Percentiles rank a stretch among this genome's conserved stretches.
Conservation (phyloP, 2,797 vertebrate species). For the Tadarida brasiliensis region DNA sequence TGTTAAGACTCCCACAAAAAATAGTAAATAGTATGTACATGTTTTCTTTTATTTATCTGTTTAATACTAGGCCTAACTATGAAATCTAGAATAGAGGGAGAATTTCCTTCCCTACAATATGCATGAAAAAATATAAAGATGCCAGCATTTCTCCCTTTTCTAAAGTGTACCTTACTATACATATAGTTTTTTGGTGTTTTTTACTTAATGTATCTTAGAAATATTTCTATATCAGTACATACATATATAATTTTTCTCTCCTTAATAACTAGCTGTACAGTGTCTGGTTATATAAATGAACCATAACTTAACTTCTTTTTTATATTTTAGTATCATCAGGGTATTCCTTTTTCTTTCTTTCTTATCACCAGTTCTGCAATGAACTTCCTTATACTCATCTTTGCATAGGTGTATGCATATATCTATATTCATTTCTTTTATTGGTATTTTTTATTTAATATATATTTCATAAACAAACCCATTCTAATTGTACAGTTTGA, state of each 20-base stretch:
- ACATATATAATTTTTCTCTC: not conserved
- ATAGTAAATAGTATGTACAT: not conserved
- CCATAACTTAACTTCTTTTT: not conserved
- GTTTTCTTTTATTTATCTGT: not conserved
- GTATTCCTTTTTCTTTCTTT: not conserved
- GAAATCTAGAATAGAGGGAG: not conserved
- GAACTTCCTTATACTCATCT: not conserved
- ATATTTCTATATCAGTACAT: not conserved
- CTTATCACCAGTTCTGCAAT: not conserved
- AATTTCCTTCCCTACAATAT: not conserved
- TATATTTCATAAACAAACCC: not conserved
- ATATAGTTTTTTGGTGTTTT: not conserved
- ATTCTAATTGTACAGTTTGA: not conserved
- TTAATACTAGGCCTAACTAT: not conserved
- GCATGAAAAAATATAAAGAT: not conserved
- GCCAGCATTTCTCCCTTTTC: not conserved
- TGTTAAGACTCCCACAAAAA: not conserved
- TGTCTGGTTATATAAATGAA: not conserved
- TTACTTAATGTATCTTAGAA: not conserved
- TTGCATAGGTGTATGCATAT: not conserved
- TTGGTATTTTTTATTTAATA: not conserved
- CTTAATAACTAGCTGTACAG: not conserved
- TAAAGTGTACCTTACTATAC: not conserved
- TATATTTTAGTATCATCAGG: not conserved
- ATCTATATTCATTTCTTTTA: not conserved